Evolutionary conservation across 2,888 invertebrate genomes (phyloP).

Genomic region (Patella caerulea): DNA sequence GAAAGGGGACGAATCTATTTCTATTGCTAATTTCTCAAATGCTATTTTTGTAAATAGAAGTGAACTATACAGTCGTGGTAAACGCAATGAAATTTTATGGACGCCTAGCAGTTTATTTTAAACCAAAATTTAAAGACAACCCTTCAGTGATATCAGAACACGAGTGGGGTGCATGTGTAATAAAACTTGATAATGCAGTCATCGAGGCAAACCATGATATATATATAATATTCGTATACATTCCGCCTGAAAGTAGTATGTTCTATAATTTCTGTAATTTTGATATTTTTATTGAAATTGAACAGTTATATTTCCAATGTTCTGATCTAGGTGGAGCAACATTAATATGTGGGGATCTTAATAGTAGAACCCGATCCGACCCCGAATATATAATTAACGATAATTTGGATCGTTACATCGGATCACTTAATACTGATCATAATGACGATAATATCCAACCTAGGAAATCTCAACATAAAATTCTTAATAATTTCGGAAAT

Average conservation of each 20-base stretch:
- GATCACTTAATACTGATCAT: not conserved
- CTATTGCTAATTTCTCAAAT: not conserved
- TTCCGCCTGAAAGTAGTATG: not conserved
- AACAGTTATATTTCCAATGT: not conserved
- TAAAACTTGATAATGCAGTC: not conserved
- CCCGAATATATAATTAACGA: not conserved
- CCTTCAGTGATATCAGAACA: not conserved
- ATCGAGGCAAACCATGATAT: not conserved
- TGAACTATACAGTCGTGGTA: too few relatives aligned
- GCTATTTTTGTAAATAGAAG: not conserved
- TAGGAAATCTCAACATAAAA: not conserved
- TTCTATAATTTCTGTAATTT: not conserved
- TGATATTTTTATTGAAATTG: conserved; percentile 1
- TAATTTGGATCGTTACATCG: not conserved
- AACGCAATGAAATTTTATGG: not conserved
- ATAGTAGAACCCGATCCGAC: not conserved
- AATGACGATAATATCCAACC: not conserved
- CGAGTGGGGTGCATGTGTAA: not conserved
- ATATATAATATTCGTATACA: not conserved
- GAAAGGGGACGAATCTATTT: not conserved
- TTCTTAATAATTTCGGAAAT: conserved; percentile 16
- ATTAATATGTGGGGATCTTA: not conserved
- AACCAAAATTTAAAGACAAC: not conserved
- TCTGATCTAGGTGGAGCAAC: not conserved
- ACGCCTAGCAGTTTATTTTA: not conserved